phyloP scores from a whole-genome alignment of 2,797 vertebrate species.

The Pangasius macronema region DNA sequence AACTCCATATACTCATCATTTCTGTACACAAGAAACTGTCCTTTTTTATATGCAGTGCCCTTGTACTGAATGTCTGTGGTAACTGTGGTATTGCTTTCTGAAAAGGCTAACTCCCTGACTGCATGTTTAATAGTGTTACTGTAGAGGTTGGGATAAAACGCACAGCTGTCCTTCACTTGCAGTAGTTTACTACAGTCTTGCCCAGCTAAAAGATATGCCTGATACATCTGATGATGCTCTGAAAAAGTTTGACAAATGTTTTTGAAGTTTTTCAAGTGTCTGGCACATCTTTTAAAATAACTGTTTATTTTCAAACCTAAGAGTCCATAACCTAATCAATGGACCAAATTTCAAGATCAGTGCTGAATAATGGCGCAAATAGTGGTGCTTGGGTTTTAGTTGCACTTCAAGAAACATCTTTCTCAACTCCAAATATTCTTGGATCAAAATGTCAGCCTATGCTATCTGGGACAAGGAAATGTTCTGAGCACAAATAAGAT shows the following conservation, averaged over 20 bases:
- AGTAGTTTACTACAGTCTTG: conserved; percentile 41
- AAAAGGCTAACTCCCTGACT: conserved; percentile 43
- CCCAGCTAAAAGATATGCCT: conserved; percentile 47
- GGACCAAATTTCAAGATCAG: too few species aligned
- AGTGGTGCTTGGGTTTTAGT: too few species aligned
- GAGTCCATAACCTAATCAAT: too few species aligned
- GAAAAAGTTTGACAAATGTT: conserved; percentile 30
- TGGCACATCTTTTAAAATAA: too few species aligned
- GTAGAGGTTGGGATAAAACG: conserved; percentile 25
- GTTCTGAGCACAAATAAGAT: too few species aligned
- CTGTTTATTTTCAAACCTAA: too few species aligned
- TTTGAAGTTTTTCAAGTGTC: conserved; percentile 8
- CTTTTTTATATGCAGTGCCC: conserved; percentile 48
- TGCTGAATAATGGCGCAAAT: too few species aligned
- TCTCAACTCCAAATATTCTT: too few species aligned
- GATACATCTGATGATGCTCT: conserved; percentile 42
- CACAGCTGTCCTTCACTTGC: conserved; percentile 43
- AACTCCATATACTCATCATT: conserved; percentile 45
- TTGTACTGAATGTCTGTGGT: conserved; percentile 41
- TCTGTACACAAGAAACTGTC: conserved; percentile 43
- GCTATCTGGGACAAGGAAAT: too few species aligned
- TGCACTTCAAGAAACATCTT: too few species aligned
- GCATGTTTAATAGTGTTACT: conserved; percentile 39
- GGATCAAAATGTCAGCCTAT: too few species aligned
- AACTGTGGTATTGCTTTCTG: conserved; percentile 42